A percentile compares a stretch with the other conserved stretches of the same genome.
These are phyloP conservation scores for Pempheris klunzingeri DNA, from an alignment of 2,797 vertebrate genomes.

Conservation along the genomic window DNA sequence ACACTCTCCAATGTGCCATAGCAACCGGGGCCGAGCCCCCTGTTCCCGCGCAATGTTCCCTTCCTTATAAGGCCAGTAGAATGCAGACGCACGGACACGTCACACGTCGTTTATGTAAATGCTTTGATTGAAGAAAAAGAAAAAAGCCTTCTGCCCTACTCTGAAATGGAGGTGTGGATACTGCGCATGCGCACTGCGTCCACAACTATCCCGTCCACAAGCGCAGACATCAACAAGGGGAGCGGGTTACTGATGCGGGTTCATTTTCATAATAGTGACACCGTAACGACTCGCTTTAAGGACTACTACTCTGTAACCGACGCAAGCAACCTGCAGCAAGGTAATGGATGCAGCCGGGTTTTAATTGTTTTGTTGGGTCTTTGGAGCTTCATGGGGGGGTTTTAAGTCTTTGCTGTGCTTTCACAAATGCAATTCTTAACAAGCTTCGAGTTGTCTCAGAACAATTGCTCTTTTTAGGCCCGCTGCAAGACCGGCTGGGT, in stretches of 20 bases:
- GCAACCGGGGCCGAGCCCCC: slow-evolving; percentile 87
- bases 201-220: slow-evolving; percentile 88
- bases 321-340: slow-evolving; percentile 63
- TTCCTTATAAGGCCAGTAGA: slow-evolving; percentile 96
- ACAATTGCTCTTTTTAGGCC: slow-evolving; percentile 60
- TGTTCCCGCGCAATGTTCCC: slow-evolving; percentile 94
- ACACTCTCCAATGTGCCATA: slow-evolving; percentile 85
- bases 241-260: slow-evolving; percentile 81
- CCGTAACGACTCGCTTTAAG: slow-evolving; percentile 55
- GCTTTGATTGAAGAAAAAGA: slow-evolving; percentile 91
- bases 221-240: slow-evolving; percentile 88
- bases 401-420: slow-evolving; percentile 40
- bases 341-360: slow-evolving; percentile 53
- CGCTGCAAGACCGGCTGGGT: slow-evolving; percentile 7
- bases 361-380: slow-evolving; percentile 1
- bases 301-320: slow-evolving; percentile 56
- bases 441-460: slow-evolving; percentile 71
- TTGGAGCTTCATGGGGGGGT: background rate
- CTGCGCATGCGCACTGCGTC: slow-evolving; percentile 89
- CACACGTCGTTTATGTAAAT: slow-evolving; percentile 88
- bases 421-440: slow-evolving; percentile 56
- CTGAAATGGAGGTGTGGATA: slow-evolving; percentile 89
- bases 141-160: slow-evolving; percentile 79
- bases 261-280: slow-evolving; percentile 79
- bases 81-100: slow-evolving; percentile 87